Conservation (phyloP, 2,113 vertebrate genomes). For the Rallus limicola region DNA sequence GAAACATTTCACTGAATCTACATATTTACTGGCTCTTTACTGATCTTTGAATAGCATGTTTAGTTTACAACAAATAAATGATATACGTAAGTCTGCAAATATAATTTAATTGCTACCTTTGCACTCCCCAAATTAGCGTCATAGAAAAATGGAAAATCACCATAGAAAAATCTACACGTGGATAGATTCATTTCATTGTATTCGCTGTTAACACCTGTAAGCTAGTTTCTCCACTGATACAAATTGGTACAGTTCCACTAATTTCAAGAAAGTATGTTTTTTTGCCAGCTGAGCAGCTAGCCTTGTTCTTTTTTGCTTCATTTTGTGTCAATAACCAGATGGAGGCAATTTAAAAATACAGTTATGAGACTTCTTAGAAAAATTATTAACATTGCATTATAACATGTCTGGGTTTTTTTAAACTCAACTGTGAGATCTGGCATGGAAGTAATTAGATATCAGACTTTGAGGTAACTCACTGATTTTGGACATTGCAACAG, state of each 20-base stretch:
- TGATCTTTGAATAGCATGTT: not conserved
- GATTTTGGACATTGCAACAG: not conserved
- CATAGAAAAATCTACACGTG: not conserved
- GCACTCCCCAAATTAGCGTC: not conserved
- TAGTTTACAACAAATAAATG: not conserved
- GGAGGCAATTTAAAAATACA: not conserved
- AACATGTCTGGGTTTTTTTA: not conserved
- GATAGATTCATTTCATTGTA: not conserved
- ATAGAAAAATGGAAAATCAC: not conserved
- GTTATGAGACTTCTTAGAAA: not conserved
- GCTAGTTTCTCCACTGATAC: not conserved
- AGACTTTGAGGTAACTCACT: not conserved
- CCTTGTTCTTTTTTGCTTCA: not conserved
- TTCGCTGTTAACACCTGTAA: not conserved
- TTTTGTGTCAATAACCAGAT: not conserved
- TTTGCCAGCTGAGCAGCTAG: not conserved
- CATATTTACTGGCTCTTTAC: not conserved
- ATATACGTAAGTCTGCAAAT: not conserved
- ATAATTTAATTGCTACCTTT: not conserved
- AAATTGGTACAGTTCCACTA: not conserved
- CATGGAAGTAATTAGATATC: not conserved
- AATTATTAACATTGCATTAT: not conserved
- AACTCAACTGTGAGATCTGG: not conserved
- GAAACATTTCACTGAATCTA: not conserved
- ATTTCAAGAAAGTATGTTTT: not conserved